Evolutionary conservation across 2,888 invertebrate species (phyloP), one percentile per base, ranked within the genome.

Genomic region (Malthinus seriepunctatus): DNA sequence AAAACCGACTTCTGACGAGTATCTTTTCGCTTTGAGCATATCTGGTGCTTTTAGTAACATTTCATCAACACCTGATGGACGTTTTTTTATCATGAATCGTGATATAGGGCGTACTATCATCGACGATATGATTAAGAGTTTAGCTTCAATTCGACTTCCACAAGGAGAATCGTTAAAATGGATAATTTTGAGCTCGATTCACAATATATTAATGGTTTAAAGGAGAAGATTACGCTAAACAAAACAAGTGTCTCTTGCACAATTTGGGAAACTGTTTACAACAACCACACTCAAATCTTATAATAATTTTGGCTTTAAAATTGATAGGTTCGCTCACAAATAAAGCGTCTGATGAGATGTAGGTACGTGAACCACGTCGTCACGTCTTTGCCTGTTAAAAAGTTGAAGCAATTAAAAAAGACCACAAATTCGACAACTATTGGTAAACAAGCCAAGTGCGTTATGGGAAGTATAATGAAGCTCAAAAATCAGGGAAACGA

Each of bases 201-300:
- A 60, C 44, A 60, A 60, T 10, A 33, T n/a, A n/a, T n/a, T 56
- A 3, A 38, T 60, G 38, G 51, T 56, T 12, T 60, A 42, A 51
- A 34, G 57, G 57, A 5, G 39, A 47, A 34, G 47, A 47, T 4
- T 52, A 35, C 31, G 46, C 39, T 8, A 51, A 51, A 52, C 46
- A 10, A 8, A 52, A 57, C 14, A 4, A 8, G 10, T 10, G 32
- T 4, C 5, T 52, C 23, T 0, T 48, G 8, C 1, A 12, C 7
- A 49, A 34, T 8, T 11, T 57, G 6, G 3, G 3, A 5, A 32
- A 42, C 35, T 57, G 57, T 7, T 46, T 39, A 8, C 32, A 9
- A 5, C 10, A 12, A 10, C 39, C 32, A 9, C 8, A 57, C 34
- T 32, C 57, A 7, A 31, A 46, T 8, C 46, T 32, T 14, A 57